Percentiles rank a stretch among this genome's conserved stretches.
These are phyloP conservation scores for Callimorpha dominula DNA, from an alignment of 2,888 invertebrate genomes.

Conservation along the genomic window DNA sequence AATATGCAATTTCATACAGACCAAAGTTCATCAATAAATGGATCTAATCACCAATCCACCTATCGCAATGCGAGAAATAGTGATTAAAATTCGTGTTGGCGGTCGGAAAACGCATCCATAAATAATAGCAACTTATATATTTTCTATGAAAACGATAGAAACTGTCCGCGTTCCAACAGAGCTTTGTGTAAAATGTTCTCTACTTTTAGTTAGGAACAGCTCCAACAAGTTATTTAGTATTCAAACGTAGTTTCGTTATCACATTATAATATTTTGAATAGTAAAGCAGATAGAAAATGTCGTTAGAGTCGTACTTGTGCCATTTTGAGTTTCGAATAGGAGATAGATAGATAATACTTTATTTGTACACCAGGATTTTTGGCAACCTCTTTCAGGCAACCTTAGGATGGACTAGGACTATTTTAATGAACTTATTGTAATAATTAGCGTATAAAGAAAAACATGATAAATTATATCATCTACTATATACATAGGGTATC, in stretches of 20 bases:
- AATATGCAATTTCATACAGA: neutral
- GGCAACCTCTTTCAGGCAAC: no score
- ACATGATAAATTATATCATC: no score
- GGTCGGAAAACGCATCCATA: neutral
- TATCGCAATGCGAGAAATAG: neutral
- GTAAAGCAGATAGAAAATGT: neutral
- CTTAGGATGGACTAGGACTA: no score
- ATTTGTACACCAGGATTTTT: no score
- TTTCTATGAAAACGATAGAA: conserved; percentile 12
- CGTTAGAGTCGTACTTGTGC: neutral
- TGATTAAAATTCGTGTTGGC: neutral
- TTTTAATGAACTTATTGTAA: no score
- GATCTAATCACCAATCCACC: neutral
- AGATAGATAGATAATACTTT: no score
- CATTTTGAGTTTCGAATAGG: neutral
- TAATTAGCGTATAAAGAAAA: no score
- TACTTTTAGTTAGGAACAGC: conserved; percentile 30
- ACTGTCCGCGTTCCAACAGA: conserved; percentile 26
- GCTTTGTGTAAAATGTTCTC: conserved; percentile 28
- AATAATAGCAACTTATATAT: neutral
- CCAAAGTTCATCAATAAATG: neutral
- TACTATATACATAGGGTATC: no score
- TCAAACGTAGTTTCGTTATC: conserved; percentile 21
- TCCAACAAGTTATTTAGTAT: conserved; percentile 28
- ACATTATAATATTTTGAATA: conserved; percentile 6